phyloP scores from a whole-genome alignment of 2,113 vertebrate genomes.

The Scatophagus argus region DNA sequence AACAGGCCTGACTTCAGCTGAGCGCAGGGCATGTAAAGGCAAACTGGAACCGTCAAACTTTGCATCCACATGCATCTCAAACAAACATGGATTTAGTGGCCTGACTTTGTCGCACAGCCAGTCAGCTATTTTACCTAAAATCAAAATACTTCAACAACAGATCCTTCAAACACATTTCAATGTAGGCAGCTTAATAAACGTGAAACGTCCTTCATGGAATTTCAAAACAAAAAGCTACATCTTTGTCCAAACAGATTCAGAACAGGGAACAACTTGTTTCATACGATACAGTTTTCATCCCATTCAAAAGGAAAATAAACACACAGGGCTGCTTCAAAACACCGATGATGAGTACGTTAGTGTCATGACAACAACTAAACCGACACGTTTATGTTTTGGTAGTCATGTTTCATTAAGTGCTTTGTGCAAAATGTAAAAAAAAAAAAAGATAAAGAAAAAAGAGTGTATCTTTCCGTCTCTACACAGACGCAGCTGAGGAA shows the following conservation, averaged over 20 bases:
- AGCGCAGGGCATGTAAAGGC: constrained; percentile 35
- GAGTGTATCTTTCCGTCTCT: constrained; percentile 43
- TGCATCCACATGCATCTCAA: constrained; percentile 20
- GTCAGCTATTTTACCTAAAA: constrained; percentile 14
- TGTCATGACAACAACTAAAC: constrained; percentile 44
- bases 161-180: constrained; percentile 17
- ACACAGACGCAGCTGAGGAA: constrained; percentile 46
- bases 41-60: constrained; percentile 36
- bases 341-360: constrained; percentile 47
- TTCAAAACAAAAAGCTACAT: constrained; percentile 24
- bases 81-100: constrained; percentile 23
- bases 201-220: constrained; percentile 50
- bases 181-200: constrained; percentile 12
- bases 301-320: constrained; percentile 16
- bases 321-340: constrained; percentile 43
- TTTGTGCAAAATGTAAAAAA: constrained; percentile 76
- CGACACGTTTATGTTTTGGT: constrained; percentile 40
- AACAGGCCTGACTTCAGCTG: constrained; percentile 30
- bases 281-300: constrained; percentile 19
- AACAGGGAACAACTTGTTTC: constrained; percentile 10
- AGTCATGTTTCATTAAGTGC: constrained; percentile 77
- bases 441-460: constrained; percentile 16
- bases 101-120: constrained; percentile 41
- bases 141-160: constrained; percentile 37
- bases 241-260: constrained; percentile 13